Conservation (phyloP, 2,113 vertebrate species). For the Mobula birostris region DNA sequence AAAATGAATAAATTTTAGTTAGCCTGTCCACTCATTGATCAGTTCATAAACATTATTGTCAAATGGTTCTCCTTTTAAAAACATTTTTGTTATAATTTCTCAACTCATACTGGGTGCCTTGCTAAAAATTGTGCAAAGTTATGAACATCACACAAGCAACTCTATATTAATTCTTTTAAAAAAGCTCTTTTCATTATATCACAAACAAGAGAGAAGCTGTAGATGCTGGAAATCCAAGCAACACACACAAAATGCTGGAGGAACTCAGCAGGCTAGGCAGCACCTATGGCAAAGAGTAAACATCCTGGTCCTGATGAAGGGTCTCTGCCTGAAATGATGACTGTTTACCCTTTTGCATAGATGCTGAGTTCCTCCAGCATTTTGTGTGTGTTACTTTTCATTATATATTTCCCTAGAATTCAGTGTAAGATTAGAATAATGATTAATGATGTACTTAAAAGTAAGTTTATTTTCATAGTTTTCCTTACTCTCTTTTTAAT, state of each 20-base stretch:
- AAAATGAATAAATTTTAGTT: background rate
- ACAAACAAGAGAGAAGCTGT: too few species aligned
- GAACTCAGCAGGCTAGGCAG: too few species aligned
- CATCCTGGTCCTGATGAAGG: too few species aligned
- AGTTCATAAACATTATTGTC: background rate
- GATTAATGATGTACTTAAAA: background rate
- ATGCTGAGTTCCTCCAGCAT: too few species aligned
- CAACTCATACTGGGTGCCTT: background rate
- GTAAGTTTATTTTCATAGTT: background rate
- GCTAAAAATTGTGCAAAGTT: background rate
- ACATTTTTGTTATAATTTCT: background rate
- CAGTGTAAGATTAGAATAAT: background rate
- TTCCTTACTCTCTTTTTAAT: background rate
- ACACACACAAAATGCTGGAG: too few species aligned
- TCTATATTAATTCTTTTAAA: background rate
- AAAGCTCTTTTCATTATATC: too few species aligned
- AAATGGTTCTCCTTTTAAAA: background rate
- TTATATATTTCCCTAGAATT: background rate
- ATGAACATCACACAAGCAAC: background rate
- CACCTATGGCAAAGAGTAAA: too few species aligned
- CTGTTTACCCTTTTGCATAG: too few species aligned
- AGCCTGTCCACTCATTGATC: background rate
- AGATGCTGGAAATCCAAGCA: too few species aligned
- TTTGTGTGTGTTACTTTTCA: background rate
- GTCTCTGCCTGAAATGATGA: too few species aligned